These are phyloP conservation scores for Amblyteles armatorius DNA, from an alignment of 2,888 invertebrate genomes.

Conservation along the genomic window DNA sequence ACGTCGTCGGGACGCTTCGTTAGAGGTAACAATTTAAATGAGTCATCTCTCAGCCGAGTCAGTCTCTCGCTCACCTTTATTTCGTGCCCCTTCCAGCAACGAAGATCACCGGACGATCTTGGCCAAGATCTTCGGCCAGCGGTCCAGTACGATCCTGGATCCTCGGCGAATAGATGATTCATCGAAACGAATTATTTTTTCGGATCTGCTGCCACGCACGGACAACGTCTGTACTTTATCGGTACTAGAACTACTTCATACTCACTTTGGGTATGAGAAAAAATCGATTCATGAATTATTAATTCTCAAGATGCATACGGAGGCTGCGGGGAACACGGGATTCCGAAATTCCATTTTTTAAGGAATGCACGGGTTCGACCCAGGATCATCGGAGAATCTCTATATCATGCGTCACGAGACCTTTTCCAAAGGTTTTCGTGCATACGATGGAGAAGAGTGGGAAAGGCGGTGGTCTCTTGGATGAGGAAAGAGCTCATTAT, in stretches of 20 bases:
- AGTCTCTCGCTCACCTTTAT: conserved; percentile 40
- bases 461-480: background rate
- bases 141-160: conserved; percentile 4
- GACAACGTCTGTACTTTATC: background rate
- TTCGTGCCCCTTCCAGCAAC: background rate
- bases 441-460: background rate
- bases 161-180: conserved; percentile 32
- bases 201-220: background rate
- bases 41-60: conserved; percentile 36
- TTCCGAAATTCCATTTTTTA: conserved; percentile 38
- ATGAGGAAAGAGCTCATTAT: conserved; percentile 56
- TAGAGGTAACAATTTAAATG: conserved; percentile 68
- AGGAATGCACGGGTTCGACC: conserved; percentile 44
- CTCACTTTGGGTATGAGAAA: background rate
- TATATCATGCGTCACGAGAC: conserved; percentile 26
- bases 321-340: background rate
- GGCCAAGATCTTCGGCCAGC: conserved; percentile 26
- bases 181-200: background rate
- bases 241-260: background rate
- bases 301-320: conserved; percentile 4
- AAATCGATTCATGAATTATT: background rate
- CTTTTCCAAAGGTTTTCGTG: conserved; percentile 16
- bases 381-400: conserved; percentile 30
- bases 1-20: conserved; percentile 64
- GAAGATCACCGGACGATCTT: conserved; percentile 26